Evolutionary conservation across 1,140 invertebrate genomes (phyloP).

Genomic region (Drosophila melanogaster): Release_6_plus_ISO1_MT NT_033777.3:4329001-4329500

Average conservation of each 20-base stretch:
- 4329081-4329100: constrained; percentile 87
- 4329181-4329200: constrained; percentile 84
- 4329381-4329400: constrained; percentile 50
- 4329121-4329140: constrained; percentile 86
- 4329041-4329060: constrained; percentile 39
- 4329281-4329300: constrained; percentile 50
- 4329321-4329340: constrained; percentile 59
- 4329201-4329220: constrained; percentile 57
- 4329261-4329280: constrained; percentile 76
- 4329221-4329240: constrained; percentile 63
- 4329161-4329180: constrained; percentile 38
- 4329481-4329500: constrained; percentile 37
- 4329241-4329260: constrained; percentile 80
- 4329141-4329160: constrained; percentile 28
- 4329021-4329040: constrained; percentile 54
- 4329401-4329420: constrained; percentile 56
- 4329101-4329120: constrained; percentile 89
- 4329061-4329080: constrained; percentile 22
- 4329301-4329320: constrained; percentile 46
- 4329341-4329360: constrained; percentile 48
- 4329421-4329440: constrained; percentile 46
- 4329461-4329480: constrained; percentile 51
- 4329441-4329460: constrained; percentile 71
- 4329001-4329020: constrained; percentile 35
- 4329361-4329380: constrained; percentile 53